Base-by-base conservation (phyloP, 1,140 invertebrate genomes). In the Ips typographus region DNA sequence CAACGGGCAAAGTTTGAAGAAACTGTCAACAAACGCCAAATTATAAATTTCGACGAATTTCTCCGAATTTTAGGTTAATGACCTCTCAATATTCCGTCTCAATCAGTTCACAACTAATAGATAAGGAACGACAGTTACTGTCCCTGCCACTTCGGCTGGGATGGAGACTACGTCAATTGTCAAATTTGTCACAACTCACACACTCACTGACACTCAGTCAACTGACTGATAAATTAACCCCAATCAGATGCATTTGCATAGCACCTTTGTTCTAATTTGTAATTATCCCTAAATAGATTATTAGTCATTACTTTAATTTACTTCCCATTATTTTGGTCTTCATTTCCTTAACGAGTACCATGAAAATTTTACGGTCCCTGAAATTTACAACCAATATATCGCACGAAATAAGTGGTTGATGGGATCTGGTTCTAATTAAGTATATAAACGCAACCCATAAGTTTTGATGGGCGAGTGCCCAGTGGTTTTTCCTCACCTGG, bases 311-410 rank as follows among this genome's bases (percentile, higher is more conserved):
- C 44, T 51, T 51, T 63, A 63, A 63, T 63, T 63, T 63, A 63
- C 43, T 51, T 63, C 44, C 60, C 60, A 63, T 63, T 63, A 63
- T 38, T 36, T 63, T 42, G 44, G 38, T 63, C n/a, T 51, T 63
- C 4, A 47, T 47, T 63, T 52, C 44, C 60, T 63, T 63, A 63
- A 63, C 60, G 60, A 63, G 52, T 63, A 63, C 60, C 60, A 63
- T 63, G 44, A 63, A 63, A 63, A 63, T 37, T 63, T 63, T 63
- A 63, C 60, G 61, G 61, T 39, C 6, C 37, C 42, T 52, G 44
- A 63, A 63, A 63, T 63, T 63, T 63, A 63, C 61, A 63, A 63
- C 61, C 61, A 63, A 63, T 63, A 63, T 49, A 63, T 63, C 61
- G 61, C 38, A 52, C 61, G 61, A 52, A 63, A 63, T 63, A 40